A percentile compares a stretch with the other conserved stretches of the same genome.
phyloP scores from a whole-genome alignment of 2,797 vertebrate genomes.

The Psittacula derbiana region DNA sequence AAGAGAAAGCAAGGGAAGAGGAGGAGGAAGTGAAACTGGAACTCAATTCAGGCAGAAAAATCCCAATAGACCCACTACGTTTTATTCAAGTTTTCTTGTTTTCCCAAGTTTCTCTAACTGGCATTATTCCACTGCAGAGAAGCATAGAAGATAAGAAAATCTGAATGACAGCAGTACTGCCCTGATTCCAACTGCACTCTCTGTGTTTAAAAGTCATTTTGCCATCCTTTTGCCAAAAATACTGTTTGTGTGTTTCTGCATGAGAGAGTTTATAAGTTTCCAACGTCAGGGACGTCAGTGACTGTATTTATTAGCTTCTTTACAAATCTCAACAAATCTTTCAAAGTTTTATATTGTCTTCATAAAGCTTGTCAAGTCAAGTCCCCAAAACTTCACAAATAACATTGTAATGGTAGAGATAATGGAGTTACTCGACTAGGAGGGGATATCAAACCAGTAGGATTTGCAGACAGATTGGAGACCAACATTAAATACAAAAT shows the following conservation, averaged over 20 bases:
- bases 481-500: not conserved
- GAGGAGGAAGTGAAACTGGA: not conserved
- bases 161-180: not conserved
- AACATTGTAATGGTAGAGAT: not conserved
- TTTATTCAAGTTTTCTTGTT: conserved; percentile 47
- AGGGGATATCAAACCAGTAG: not conserved
- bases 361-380: not conserved
- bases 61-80: not conserved
- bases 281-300: not conserved
- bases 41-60: not conserved
- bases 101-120: conserved; percentile 8
- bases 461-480: not conserved
- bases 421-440: not conserved
- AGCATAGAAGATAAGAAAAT: not conserved
- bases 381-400: not conserved
- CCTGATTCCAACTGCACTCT: not conserved
- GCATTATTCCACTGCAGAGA: not conserved
- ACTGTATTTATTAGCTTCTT: not conserved
- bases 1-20: not conserved
- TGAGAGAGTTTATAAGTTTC: not conserved
- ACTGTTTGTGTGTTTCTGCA: fast-evolving
- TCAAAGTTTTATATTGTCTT: not conserved
- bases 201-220: not conserved
- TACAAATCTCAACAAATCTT: not conserved
- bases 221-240: not conserved